Evolutionary conservation across 2,888 invertebrate genomes (phyloP).

Genomic region (Leptinotarsa juncta): DNA sequence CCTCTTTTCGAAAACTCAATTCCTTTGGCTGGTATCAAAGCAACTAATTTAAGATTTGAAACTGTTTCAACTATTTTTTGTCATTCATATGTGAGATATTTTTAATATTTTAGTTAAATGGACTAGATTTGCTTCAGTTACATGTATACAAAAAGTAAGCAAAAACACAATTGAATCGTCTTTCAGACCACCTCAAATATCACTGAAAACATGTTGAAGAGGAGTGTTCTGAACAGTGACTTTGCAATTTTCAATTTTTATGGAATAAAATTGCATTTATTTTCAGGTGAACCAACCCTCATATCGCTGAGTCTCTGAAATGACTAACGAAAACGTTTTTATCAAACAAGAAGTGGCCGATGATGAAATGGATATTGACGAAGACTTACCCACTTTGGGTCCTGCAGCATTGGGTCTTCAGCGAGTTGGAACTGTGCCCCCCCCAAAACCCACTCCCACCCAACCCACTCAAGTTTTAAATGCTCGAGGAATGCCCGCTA

Average conservation of each 20-base stretch:
- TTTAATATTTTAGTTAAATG: no score
- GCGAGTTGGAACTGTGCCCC: constrained; percentile 83
- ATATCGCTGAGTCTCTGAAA: constrained; percentile 68
- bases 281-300: constrained; percentile 69
- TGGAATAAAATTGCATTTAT: constrained; percentile 40
- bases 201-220: neutral
- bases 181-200: no score
- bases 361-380: constrained; percentile 68
- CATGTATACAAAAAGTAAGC: no score
- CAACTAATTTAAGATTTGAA: no score
- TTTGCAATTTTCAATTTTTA: neutral
- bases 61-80: no score
- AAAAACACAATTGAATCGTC: neutral
- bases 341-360: constrained; percentile 70
- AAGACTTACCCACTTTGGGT: constrained; percentile 78
- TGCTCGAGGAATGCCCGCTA: constrained; percentile 89
- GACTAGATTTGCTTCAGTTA: no score
- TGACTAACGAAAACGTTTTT: constrained; percentile 57
- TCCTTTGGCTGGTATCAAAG: no score
- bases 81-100: no score
- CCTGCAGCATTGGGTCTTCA: constrained; percentile 85
- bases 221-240: constrained; percentile 13
- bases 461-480: constrained; percentile 85
- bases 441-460: constrained; percentile 74
- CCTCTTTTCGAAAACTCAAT: no score